Base-by-base conservation (phyloP, 2,888 invertebrate species). In the Phymatocera aterrima region DNA sequence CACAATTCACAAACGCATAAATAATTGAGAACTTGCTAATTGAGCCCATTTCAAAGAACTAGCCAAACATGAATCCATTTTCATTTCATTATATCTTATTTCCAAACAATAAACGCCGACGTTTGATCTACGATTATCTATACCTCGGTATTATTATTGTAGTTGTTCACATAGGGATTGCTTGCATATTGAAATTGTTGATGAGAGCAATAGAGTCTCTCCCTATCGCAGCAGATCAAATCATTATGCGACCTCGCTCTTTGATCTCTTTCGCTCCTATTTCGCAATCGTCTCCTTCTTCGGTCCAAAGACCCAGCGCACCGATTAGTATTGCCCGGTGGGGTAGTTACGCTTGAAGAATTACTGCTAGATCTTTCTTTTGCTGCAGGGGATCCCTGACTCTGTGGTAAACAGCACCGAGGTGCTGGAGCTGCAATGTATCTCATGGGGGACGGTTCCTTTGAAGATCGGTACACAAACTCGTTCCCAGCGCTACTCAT, bases 221-320 rank as follows among this genome's bases (percentile, higher is more conserved):
- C 77, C 31, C 61, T 81, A 34, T 81, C 80, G 43, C 80, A 80
- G 61, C 79, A 85, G 18, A 87, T 80, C 46, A 89, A 81, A 80
- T 90, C 89, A 78, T 85, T 88, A 57, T 89, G 90, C 0, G 88
- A 89, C 79, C 85, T 87, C 12, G 88, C 83, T 28, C 87, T 85
- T 57, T 88, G 88, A 78, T 89, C 87, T 24, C 87, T 82, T 43
- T 88, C 87, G 77, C 85, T 84, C 79, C 87, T 84, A 79, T 86
- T 89, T 46, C 84, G 84, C 43, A 87, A 79, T 43, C 83, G 84
- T 54, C 86, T 83, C 57, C 88, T 84, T 61, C 79, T 64, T 68
- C 89, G 83, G 51, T 89, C 88, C 46, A 88, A 80, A 10, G 87
- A 87, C 28, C 87, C 87, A 24, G 81, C 84, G 78, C 83, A 84